Base-by-base conservation (phyloP, 2,888 invertebrate genomes). In the Zootermopsis nevadensis region DNA sequence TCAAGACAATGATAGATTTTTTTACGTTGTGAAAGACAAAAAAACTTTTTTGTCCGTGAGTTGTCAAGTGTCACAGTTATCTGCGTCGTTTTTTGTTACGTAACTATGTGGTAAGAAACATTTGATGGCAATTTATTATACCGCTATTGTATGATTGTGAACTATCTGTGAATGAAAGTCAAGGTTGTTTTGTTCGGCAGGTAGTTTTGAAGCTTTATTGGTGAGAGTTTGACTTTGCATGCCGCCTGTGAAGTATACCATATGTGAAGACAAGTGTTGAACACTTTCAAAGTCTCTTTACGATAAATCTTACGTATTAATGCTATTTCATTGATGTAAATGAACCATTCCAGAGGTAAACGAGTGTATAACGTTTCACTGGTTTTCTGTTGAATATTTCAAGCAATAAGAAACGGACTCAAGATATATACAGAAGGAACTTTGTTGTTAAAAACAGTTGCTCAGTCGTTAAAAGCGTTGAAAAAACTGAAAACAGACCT, bases 391-490 rank as follows among this genome's bases (percentile, higher is more conserved):
- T 38, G 42, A 74, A 24, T 3, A n/a, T 35, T 74, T 38, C 24
- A 74, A 74, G 74, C 74, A 74, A 74, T 42, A 74, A 74, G 8
- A 74, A 33, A 60, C 60, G n/a, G 38, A n/a, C 0, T 69, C 22
- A 22, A 69, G 27, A n/a, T 15, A 60, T 48, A 48, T 60, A 60
- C 31, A 10, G 69, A 3, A 33, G 27, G 8, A 12, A 69, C 33
- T 31, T 69, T 67, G 27, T 67, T 33, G 31, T 74, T 74, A 38
- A 42, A 38, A 42, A 74, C 38, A 74, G 74, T 42, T 74, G 74
- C 74, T 74, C 74, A 74, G 7, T 6, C 33, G 69, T 69, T 69
- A 15, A 15, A 27, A 66, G 33, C 7, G 27, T 60, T 60, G 27
- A 60, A 69, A 60, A 69, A 10, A 69, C 19, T 69, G 33, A 69